Evolutionary conservation across 2,888 invertebrate species (phyloP).

Genomic region (Drosophila rellima): DNA sequence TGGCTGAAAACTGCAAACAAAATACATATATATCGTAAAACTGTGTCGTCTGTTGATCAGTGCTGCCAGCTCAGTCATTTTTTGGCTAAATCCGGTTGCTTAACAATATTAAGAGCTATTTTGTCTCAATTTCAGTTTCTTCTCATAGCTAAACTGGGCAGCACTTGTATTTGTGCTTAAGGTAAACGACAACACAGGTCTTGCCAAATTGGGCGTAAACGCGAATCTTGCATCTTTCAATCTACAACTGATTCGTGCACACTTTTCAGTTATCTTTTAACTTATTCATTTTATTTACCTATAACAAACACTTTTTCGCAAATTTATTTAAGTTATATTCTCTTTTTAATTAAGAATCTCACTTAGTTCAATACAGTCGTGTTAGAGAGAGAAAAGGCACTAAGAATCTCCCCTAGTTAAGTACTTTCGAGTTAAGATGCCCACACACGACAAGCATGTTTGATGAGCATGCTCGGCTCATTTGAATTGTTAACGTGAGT

Average conservation of each 20-base stretch:
- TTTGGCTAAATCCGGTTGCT: constrained; percentile 58
- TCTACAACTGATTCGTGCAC: background rate
- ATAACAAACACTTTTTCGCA: constrained; percentile 22
- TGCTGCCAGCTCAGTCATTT: constrained; percentile 33
- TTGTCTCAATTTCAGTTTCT: constrained; percentile 26
- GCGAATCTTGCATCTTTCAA: constrained; percentile 9
- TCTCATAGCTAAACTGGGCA: constrained; percentile 32
- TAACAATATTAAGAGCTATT: constrained; percentile 7
- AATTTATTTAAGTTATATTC: constrained; percentile 13
- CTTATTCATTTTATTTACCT: constrained; percentile 40
- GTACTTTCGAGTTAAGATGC: no score
- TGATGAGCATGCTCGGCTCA: no score
- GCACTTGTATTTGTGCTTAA: constrained; percentile 40
- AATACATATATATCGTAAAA: constrained; percentile 45
- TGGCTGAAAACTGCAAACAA: constrained; percentile 70
- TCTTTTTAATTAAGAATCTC: constrained; percentile 48
- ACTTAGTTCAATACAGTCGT: constrained; percentile 17
- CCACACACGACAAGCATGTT: no score
- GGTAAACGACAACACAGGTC: constrained; percentile 50
- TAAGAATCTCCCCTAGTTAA: background rate
- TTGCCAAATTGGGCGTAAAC: constrained; percentile 64
- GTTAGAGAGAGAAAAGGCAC: constrained; percentile 13
- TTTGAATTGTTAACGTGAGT: no score
- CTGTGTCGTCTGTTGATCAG: constrained; percentile 41
- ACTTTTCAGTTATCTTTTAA: background rate